These are phyloP conservation scores for Colinus virginianus DNA, from an alignment of 2,113 vertebrate genomes.

Conservation along the genomic window DNA sequence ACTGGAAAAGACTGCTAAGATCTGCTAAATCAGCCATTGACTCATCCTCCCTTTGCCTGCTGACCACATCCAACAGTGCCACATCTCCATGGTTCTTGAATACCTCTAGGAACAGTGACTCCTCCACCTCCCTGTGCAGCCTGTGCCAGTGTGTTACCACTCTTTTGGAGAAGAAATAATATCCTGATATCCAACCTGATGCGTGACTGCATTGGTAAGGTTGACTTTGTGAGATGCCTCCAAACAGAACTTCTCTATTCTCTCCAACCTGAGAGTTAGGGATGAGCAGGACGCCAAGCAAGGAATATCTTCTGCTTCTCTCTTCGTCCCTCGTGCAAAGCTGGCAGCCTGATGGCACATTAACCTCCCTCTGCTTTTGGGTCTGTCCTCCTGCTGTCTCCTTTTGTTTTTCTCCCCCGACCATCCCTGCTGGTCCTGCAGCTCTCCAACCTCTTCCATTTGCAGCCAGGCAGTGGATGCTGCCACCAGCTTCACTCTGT, in stretches of 20 bases:
- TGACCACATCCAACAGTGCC: too few species aligned
- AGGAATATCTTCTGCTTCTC: not conserved
- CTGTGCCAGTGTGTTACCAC: too few species aligned
- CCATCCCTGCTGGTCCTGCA: not conserved
- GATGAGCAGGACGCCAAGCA: not conserved
- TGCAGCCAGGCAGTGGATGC: not conserved
- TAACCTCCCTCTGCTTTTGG: not conserved
- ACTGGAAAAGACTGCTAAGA: too few species aligned
- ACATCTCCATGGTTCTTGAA: too few species aligned
- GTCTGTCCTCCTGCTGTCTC: not conserved
- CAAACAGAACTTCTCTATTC: not conserved
- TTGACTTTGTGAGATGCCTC: not conserved
- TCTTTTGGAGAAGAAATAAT: too few species aligned
- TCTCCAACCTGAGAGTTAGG: not conserved
- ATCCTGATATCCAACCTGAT: not conserved
- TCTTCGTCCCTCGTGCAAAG: not conserved
- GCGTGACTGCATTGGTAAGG: accelerated
- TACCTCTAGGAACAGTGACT: too few species aligned
- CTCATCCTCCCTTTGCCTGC: too few species aligned
- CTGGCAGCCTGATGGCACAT: not conserved
- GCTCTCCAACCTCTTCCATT: not conserved
- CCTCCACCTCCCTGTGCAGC: too few species aligned
- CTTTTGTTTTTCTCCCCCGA: not conserved
- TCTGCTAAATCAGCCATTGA: too few species aligned
- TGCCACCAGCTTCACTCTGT: not conserved